Conservation (phyloP, 2,113 vertebrate species). For the Labeo rohita region DNA sequence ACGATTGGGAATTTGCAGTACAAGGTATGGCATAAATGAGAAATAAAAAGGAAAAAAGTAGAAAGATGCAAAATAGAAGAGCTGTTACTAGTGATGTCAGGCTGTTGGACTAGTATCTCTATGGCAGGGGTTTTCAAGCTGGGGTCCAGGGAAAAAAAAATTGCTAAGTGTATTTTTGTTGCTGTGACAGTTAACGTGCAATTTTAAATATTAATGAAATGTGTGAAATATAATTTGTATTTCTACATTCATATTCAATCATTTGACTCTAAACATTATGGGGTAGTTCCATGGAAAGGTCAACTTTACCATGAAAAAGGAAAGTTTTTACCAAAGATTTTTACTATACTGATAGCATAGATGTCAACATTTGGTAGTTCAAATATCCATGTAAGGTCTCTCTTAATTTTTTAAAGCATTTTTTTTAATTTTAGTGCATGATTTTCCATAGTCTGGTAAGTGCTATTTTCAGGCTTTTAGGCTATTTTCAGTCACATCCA, state of each 20-base stretch:
- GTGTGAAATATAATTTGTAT: neutral
- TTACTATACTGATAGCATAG: no score
- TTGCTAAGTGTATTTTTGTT: neutral
- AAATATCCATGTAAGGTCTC: no score
- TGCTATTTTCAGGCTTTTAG: no score
- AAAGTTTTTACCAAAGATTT: no score
- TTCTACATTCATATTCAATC: neutral
- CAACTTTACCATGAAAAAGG: no score
- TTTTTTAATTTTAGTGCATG: no score
- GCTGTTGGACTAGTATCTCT: neutral
- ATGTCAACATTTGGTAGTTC: no score
- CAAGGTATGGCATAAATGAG: neutral
- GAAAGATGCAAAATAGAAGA: neutral
- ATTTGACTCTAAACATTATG: neutral
- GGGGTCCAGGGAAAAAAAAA: neutral
- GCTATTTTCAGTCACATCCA: no score
- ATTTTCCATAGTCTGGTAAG: no score
- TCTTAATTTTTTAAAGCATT: no score
- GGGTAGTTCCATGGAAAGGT: no score
- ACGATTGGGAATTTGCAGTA: neutral
- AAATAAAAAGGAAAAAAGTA: neutral
- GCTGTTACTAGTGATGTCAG: neutral
- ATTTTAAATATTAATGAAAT: neutral
- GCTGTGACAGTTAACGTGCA: neutral
- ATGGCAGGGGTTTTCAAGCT: neutral